Conservation (phyloP, 2,113 vertebrate species). For the Neomonachus schauinslandi region DNA sequence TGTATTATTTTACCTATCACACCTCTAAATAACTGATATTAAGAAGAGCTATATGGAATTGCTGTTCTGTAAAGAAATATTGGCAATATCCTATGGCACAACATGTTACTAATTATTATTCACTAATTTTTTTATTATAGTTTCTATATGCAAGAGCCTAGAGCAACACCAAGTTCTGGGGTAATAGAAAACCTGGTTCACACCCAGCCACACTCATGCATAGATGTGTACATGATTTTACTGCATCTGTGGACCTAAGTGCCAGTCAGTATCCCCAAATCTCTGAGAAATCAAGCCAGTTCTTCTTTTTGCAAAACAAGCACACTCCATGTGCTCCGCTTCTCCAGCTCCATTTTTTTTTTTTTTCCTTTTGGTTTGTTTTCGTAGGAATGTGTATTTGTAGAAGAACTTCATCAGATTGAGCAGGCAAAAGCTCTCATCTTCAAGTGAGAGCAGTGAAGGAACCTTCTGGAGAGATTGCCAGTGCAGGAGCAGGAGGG, state of each 20-base stretch:
- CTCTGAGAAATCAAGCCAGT: too few relatives aligned
- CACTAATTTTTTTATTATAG: not conserved
- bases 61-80: not conserved
- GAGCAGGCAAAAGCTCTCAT: not conserved
- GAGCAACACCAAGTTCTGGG: not conserved
- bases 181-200: too few relatives aligned
- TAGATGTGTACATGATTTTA: accelerated
- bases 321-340: accelerated
- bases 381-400: not conserved
- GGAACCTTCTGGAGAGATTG: not conserved
- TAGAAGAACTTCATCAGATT: not conserved
- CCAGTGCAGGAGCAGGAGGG: too few relatives aligned
- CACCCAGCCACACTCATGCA: accelerated
- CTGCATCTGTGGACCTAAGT: accelerated
- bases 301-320: not conserved
- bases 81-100: not conserved
- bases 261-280: not conserved
- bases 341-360: not conserved
- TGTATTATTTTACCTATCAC: not conserved
- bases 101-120: not conserved
- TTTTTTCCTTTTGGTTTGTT: not conserved
- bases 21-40: not conserved
- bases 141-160: not conserved
- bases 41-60: not conserved
- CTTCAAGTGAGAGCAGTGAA: not conserved